Conservation (phyloP, 2,888 invertebrate species). For the Slavum lentiscoides region DNA sequence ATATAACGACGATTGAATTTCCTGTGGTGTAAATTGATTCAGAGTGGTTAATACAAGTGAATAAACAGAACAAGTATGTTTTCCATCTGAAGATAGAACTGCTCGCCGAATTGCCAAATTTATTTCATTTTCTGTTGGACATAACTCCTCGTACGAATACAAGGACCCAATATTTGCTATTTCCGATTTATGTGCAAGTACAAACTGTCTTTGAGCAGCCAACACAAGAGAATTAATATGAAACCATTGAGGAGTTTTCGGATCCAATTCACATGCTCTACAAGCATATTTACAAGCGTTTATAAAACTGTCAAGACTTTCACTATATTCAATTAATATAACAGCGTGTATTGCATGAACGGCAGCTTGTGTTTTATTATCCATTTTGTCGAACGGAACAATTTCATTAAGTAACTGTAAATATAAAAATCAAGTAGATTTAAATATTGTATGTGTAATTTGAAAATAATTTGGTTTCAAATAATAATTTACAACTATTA, state of each 20-base stretch:
- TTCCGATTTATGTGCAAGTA: not conserved
- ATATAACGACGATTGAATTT: not conserved
- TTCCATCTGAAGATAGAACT: conserved; percentile 11
- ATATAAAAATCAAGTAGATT: conserved; percentile 15
- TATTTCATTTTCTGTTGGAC: conserved; percentile 16
- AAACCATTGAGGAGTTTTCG: conserved; percentile 28
- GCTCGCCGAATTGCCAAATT: conserved; percentile 10
- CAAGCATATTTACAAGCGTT: conserved; percentile 26
- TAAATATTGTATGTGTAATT: not conserved
- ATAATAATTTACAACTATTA: not conserved
- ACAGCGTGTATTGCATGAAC: conserved; percentile 8
- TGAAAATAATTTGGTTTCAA: not conserved
- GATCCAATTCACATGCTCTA: conserved; percentile 26
- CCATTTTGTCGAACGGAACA: conserved; percentile 5
- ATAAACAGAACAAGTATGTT: conserved; percentile 16
- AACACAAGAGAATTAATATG: conserved; percentile 21
- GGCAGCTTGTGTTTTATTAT: conserved; percentile 33
- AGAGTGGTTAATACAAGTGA: conserved; percentile 7
- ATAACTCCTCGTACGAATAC: not conserved
- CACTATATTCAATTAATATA: conserved; percentile 35
- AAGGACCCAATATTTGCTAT: not conserved
- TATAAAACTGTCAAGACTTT: conserved; percentile 6
- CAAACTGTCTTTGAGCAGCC: conserved; percentile 21
- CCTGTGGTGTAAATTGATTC: not conserved
- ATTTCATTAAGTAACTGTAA: conserved; percentile 41